Evolutionary conservation across 2,113 vertebrate species (phyloP).

Genomic region (Toxostoma redivivum): DNA sequence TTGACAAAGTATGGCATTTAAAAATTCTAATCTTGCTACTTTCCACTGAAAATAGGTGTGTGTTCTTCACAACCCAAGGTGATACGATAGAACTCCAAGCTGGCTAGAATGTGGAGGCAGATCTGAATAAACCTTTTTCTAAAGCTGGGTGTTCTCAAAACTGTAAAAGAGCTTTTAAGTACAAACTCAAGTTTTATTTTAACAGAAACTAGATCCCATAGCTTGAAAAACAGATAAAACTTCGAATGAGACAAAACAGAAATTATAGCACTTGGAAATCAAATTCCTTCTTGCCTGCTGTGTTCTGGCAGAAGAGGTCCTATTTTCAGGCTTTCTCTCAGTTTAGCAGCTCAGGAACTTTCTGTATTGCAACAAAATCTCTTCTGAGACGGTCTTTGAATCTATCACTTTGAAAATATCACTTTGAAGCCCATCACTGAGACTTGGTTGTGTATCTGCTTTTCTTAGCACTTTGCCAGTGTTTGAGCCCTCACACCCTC

Average conservation of each 20-base stretch:
- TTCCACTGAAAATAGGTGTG: background rate
- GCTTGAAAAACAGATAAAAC: conserved; percentile 17
- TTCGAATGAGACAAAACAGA: background rate
- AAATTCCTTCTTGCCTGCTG: background rate
- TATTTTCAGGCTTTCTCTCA: background rate
- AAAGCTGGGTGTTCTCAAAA: background rate
- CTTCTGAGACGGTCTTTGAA: background rate
- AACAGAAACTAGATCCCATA: background rate
- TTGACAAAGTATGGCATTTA: background rate
- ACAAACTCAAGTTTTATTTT: background rate
- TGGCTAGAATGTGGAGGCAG: background rate
- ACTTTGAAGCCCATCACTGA: background rate
- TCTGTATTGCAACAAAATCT: background rate
- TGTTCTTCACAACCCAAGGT: background rate
- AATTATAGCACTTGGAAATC: background rate
- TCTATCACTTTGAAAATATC: background rate
- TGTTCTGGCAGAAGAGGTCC: background rate
- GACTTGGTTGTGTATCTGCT: background rate
- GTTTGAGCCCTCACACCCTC: background rate
- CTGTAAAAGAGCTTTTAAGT: background rate
- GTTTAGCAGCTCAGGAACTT: background rate
- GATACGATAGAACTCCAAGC: background rate
- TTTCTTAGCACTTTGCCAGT: background rate
- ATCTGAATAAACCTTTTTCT: background rate
- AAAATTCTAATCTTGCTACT: background rate